Conservation (phyloP, 1,140 invertebrate species). For the Ceratosolen solmsi region DNA sequence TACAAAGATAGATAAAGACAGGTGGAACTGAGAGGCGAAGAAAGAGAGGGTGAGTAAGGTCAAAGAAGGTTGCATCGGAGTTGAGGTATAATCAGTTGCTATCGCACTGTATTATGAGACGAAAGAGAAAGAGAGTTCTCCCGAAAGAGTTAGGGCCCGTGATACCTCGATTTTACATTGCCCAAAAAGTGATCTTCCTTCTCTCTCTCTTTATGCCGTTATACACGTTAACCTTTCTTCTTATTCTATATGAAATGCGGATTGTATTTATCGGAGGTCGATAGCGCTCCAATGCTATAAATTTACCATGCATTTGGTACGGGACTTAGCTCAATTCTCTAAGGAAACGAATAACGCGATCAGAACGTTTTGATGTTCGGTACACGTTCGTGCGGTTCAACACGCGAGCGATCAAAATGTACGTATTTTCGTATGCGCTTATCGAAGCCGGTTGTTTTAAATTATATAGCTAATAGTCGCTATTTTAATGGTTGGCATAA, state of each 20-base stretch:
- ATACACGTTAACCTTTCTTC: conserved; percentile 39
- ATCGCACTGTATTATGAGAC: conserved; percentile 72
- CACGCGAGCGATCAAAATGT: neutral
- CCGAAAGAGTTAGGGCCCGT: conserved; percentile 62
- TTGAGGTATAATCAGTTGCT: conserved; percentile 73
- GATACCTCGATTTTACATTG: conserved; percentile 62
- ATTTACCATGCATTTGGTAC: conserved; percentile 50
- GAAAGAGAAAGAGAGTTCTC: conserved; percentile 42
- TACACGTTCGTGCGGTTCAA: neutral
- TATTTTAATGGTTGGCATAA: neutral
- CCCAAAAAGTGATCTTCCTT: conserved; percentile 55
- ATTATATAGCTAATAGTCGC: neutral
- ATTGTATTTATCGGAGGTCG: conserved; percentile 57
- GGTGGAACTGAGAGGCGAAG: conserved; percentile 45
- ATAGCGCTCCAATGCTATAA: conserved; percentile 50
- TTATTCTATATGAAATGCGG: neutral
- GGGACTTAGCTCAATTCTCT: neutral
- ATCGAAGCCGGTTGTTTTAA: neutral
- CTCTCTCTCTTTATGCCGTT: conserved; percentile 53
- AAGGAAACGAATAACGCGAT: neutral
- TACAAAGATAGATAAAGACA: neutral
- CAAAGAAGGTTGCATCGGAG: conserved; percentile 37
- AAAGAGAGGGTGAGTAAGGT: conserved; percentile 48
- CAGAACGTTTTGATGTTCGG: conserved; percentile 3
- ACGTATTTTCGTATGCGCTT: neutral